Evolutionary conservation across 2,113 vertebrate species (phyloP).

Genomic region (Aegotheles bennettii): DNA sequence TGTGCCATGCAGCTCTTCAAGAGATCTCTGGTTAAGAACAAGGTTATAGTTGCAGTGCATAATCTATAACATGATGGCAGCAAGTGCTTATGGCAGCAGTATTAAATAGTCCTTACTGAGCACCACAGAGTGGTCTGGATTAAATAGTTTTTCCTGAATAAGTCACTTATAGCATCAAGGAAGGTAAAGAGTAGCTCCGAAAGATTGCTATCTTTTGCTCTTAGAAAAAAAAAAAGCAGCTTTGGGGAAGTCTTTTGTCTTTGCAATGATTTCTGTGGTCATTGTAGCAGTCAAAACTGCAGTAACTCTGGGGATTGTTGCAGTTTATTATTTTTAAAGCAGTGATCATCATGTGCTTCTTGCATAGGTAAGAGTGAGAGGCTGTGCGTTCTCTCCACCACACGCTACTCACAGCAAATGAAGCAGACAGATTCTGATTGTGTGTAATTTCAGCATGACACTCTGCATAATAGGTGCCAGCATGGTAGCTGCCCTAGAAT

Average conservation of each 20-base stretch:
- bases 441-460: not conserved
- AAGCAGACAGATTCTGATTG: not conserved
- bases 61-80: not conserved
- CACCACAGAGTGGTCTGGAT: not conserved
- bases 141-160: not conserved
- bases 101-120: not conserved
- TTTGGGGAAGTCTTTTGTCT: not conserved
- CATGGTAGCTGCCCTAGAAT: not conserved
- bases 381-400: rapidly evolving
- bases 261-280: rapidly evolving
- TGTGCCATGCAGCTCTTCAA: not conserved
- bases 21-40: not conserved
- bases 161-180: not conserved
- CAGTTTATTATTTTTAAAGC: not conserved
- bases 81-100: not conserved
- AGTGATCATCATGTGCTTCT: not conserved
- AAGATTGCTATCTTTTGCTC: not conserved
- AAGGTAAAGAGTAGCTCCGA: not conserved
- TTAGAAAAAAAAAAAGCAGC: not conserved
- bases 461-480: not conserved
- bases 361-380: not conserved
- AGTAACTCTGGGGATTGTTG: not conserved
- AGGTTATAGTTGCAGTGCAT: not conserved
- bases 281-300: not conserved
- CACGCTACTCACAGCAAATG: not conserved